Conservation (phyloP, 2,113 vertebrate genomes). For the Myotis davidii region DNA sequence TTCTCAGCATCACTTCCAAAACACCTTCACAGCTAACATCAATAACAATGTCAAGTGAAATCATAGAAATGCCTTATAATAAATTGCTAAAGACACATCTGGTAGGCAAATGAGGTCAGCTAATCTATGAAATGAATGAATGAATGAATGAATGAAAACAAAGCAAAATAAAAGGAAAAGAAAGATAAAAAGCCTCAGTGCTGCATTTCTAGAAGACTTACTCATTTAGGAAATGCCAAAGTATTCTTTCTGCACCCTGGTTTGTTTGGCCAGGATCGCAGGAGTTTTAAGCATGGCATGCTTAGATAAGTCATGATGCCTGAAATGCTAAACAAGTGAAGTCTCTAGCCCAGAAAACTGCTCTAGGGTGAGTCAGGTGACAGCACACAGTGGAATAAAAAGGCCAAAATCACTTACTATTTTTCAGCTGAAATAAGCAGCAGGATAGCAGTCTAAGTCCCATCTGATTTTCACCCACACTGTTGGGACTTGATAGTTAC, state of each 20-base stretch:
- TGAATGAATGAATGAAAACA: neutral
- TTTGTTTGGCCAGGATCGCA: neutral
- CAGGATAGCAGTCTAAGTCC: neutral
- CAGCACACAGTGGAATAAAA: neutral
- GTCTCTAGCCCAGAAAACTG: neutral
- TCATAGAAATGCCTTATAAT: neutral
- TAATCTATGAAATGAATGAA: neutral
- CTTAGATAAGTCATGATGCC: neutral
- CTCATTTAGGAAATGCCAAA: neutral
- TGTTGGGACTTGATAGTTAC: slow-evolving; percentile 57
- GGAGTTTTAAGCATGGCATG: neutral
- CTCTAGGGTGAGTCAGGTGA: neutral
- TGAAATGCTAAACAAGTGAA: slow-evolving; percentile 37
- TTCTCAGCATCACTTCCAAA: slow-evolving; percentile 52
- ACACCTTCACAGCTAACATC: neutral
- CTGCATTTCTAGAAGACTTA: neutral
- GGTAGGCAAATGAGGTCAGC: neutral
- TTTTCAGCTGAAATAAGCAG: slow-evolving; percentile 36
- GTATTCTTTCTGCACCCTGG: neutral
- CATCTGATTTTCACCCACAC: slow-evolving; percentile 3
- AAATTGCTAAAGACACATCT: slow-evolving; percentile 18
- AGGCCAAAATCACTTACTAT: neutral
- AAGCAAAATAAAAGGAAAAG: neutral
- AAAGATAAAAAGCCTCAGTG: neutral
- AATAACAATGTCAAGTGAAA: slow-evolving; percentile 53